Base-by-base conservation (phyloP, 1,140 invertebrate species). In the Drosophila pallidifrons region DNA sequence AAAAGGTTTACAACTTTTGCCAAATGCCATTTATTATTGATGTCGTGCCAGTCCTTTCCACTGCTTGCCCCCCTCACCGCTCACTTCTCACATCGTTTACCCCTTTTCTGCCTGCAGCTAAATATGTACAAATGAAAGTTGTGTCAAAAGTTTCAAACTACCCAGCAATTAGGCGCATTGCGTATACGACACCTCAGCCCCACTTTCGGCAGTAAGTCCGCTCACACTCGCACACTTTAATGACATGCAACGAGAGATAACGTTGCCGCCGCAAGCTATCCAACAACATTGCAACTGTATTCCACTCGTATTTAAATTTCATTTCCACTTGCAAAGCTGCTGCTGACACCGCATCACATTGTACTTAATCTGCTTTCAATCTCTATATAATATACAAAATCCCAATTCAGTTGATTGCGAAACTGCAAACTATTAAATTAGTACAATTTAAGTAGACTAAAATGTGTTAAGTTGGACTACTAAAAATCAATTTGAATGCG, bases 1-100 rank as follows among this genome's bases (percentile, higher is more conserved):
- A 91, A 90, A 90, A 90, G 86, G 86, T 87, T 90, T 90, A 82
- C 82, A 91, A 90, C 79, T 89, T 88, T 88, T 79, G 58, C 76
- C 66, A 78, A 86, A 79, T 79, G 72, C 57, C 78, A 89, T 89
- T 90, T 90, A 90, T 89, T 90, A 89, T 90, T 89, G 79, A 89
- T 87, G 85, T 69, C 45, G 54, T 16, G 30, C 5, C n/a, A n/a
- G 3, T 8, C 30, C 16, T 1, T 41, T 7, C 28, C 16, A 11
- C 13, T 43, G 2, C 10, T 25, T 25, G 20, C 20, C 20, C 3
- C 3, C 2, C 13, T 25, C 30, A 7, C 32, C 1, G 0, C 46
- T n/a, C 30, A 20, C 30, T 2, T 20, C 4, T n/a, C 30, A 20
- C 30, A 1, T 20, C 4, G 10, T 3, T 38, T 25, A 54, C 5